Percentiles rank a stretch among this genome's conserved stretches.
Conservation (phyloP, 2,888 invertebrate species). For the Nebria salina region DNA sequence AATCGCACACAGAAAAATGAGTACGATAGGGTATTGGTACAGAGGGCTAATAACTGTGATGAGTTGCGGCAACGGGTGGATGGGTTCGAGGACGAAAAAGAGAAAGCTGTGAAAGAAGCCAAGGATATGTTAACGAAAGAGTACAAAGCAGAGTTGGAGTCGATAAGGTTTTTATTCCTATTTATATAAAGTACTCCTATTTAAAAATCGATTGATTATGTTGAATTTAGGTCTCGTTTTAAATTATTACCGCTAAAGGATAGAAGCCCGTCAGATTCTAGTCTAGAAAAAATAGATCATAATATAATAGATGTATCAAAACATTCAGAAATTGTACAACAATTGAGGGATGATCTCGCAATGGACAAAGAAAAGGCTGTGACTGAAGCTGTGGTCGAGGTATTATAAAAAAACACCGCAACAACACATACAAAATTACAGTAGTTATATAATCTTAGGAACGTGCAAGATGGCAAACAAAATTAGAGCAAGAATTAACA, state of each 20-base stretch:
- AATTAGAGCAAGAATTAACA: conserved; percentile 63
- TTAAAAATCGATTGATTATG: not conserved
- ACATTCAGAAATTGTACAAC: conserved; percentile 74
- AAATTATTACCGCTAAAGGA: conserved; percentile 80
- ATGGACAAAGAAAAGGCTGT: conserved; percentile 68
- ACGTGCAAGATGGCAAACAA: conserved; percentile 64
- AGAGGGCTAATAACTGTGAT: conserved; percentile 60
- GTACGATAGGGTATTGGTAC: conserved; percentile 58
- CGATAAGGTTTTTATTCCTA: conserved; percentile 61
- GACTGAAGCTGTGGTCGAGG: conserved; percentile 54
- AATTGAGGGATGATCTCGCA: conserved; percentile 74
- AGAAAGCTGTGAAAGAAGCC: conserved; percentile 73
- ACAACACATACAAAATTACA: conserved; percentile 11
- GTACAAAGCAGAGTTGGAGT: conserved; percentile 82
- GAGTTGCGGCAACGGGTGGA: conserved; percentile 62
- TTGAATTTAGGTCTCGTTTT: conserved; percentile 69
- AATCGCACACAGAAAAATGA: conserved; percentile 59
- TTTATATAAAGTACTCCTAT: not conserved
- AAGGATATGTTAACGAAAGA: conserved; percentile 76
- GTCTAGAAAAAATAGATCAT: conserved; percentile 79
- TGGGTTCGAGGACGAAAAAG: conserved; percentile 64
- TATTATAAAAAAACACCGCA: not conserved
- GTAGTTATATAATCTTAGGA: conserved; percentile 58
- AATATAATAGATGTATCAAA: conserved; percentile 63
- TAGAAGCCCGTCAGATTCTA: conserved; percentile 80